These are phyloP conservation scores for Lithobates sylvaticus DNA, from an alignment of 2,797 vertebrate species.

Conservation along the genomic window DNA sequence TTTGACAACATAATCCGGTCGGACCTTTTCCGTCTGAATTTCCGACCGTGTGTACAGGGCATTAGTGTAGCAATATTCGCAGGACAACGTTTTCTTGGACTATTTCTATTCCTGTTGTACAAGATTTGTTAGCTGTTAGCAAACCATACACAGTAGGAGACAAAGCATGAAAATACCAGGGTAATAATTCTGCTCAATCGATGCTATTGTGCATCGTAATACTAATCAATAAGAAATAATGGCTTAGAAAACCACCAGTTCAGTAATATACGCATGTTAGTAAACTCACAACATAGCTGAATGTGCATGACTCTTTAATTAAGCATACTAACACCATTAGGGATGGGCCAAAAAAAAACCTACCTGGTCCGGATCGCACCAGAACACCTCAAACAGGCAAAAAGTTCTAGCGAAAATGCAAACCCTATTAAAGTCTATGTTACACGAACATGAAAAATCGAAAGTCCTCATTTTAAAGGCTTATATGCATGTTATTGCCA, in stretches of 20 bases:
- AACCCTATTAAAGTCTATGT: no score
- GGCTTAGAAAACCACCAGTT: background rate
- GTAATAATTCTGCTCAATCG: background rate
- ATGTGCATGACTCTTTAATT: conserved; percentile 62
- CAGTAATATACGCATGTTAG: conserved; percentile 58
- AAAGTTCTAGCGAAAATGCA: no score
- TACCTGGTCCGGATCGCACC: no score
- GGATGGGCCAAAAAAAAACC: no score
- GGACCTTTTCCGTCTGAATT: no score
- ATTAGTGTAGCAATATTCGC: background rate
- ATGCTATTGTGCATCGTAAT: conserved; percentile 3
- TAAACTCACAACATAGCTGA: conserved; percentile 65
- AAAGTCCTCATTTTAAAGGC: no score
- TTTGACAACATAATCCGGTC: no score
- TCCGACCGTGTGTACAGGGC: no score
- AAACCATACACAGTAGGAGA: conserved; percentile 6
- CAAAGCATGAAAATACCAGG: conserved; percentile 24
- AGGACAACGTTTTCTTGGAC: background rate
- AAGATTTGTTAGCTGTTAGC: background rate
- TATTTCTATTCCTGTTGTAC: background rate
- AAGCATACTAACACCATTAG: conserved; percentile 59
- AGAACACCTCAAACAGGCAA: no score
- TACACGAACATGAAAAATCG: no score
- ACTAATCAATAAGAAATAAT: conserved; percentile 64
- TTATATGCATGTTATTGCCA: no score